A percentile compares a stretch with the other conserved stretches of the same genome.
phyloP scores from a whole-genome alignment of 2,797 vertebrate genomes.

The Miichthys miiuy region DNA sequence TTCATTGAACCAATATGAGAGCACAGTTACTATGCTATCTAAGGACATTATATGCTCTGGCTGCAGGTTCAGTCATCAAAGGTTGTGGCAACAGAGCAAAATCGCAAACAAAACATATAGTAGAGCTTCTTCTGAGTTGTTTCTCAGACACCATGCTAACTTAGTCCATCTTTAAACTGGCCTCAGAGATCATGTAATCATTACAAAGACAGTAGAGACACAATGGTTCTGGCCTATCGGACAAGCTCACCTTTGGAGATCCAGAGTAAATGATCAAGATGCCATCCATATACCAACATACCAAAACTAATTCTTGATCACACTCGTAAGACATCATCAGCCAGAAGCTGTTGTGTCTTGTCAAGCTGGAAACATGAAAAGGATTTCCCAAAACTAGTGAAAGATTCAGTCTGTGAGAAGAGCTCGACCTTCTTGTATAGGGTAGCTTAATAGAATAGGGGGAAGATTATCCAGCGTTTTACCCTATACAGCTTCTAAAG shows the following conservation, averaged over 20 bases:
- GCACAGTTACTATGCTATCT: neutral
- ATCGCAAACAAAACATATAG: too few relatives aligned
- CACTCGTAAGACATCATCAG: neutral
- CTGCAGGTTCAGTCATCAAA: neutral
- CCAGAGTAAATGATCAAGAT: neutral
- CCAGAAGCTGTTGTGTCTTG: neutral
- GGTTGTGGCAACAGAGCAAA: neutral
- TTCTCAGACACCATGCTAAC: neutral
- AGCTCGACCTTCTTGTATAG: neutral
- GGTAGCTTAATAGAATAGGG: neutral
- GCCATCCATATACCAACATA: neutral
- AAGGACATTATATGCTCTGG: neutral
- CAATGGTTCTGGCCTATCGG: neutral
- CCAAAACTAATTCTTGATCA: neutral
- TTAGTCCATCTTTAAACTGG: neutral
- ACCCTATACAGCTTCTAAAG: neutral
- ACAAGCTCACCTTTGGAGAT: neutral
- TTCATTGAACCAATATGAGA: neutral
- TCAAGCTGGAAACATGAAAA: neutral
- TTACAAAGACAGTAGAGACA: neutral
- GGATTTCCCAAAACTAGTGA: neutral
- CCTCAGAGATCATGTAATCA: neutral
- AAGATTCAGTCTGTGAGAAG: neutral
- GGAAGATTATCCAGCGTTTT: neutral
- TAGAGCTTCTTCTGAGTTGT: neutral